Percentiles rank a stretch among this genome's conserved stretches.
Conservation (phyloP, 2,113 vertebrate species). For the Typhlomys cinereus region DNA sequence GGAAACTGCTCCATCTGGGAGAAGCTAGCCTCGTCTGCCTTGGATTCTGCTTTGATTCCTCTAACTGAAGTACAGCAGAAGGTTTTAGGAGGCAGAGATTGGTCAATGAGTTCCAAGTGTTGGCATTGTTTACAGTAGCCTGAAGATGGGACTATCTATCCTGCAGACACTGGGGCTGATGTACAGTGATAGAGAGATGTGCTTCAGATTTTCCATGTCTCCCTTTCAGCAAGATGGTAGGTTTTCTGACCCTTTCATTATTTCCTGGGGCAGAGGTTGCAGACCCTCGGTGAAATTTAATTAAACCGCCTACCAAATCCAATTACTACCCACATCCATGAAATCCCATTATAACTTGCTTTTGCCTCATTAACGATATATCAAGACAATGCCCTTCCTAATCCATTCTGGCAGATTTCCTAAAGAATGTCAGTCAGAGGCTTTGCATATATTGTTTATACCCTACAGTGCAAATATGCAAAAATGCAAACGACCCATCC, state of each 20-base stretch:
- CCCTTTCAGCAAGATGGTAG: not conserved
- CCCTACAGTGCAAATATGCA: not conserved
- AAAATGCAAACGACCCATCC: not conserved
- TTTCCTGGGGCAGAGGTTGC: constrained; percentile 56
- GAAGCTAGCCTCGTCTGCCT: not conserved
- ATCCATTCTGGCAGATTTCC: constrained; percentile 48
- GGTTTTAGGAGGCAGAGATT: not conserved
- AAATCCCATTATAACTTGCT: constrained; percentile 69
- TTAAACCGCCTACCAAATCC: constrained; percentile 70
- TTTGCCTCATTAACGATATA: constrained; percentile 59
- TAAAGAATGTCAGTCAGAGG: not conserved
- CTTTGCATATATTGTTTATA: not conserved
- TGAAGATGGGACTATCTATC: not conserved
- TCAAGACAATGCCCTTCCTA: not conserved
- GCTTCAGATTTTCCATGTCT: not conserved
- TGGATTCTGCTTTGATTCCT: not conserved
- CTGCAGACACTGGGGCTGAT: not conserved
- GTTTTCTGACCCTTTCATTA: constrained; percentile 54
- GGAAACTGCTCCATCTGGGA: not conserved
- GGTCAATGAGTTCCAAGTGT: not conserved
- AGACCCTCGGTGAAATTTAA: constrained; percentile 70
- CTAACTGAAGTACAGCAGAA: not conserved
- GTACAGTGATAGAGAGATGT: not conserved
- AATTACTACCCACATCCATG: constrained; percentile 59
- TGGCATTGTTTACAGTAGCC: not conserved